Percentiles rank a stretch among this genome's conserved stretches.
Conservation (phyloP, 1,140 invertebrate genomes). For the Drosophila parabipectinata region DNA sequence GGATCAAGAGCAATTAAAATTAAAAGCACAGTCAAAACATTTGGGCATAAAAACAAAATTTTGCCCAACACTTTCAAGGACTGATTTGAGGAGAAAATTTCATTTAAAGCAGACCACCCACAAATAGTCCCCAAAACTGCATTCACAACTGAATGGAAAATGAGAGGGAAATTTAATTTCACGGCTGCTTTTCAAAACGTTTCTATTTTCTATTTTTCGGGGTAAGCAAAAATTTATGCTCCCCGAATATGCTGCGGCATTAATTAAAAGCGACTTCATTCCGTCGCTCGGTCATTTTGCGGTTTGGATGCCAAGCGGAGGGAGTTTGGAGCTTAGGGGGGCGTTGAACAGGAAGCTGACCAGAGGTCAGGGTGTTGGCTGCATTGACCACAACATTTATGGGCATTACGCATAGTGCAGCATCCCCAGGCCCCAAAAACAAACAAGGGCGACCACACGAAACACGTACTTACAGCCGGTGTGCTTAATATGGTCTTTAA, state of each 20-base stretch:
- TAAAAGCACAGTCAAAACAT: conserved; percentile 10
- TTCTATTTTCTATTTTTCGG: background rate
- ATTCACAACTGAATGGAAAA: conserved; percentile 10
- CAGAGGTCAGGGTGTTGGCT: conserved; percentile 7
- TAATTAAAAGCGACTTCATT: conserved; percentile 75
- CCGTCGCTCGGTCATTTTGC: conserved; percentile 51
- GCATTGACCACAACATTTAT: conserved; percentile 61
- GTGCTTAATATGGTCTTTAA: conserved; percentile 54
- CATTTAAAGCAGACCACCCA: conserved; percentile 8
- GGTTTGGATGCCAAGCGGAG: conserved; percentile 15
- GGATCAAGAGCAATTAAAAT: conserved; percentile 30
- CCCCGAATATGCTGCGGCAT: conserved; percentile 62
- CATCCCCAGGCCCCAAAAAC: conserved; percentile 3
- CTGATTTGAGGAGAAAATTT: conserved; percentile 10
- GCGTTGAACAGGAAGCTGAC: background rate
- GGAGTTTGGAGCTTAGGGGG: background rate
- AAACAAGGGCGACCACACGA: conserved; percentile 19
- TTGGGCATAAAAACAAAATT: conserved; percentile 1
- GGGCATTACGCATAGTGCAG: conserved; percentile 47
- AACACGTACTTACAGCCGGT: conserved; percentile 37
- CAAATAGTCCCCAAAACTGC: conserved; percentile 5
- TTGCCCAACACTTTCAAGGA: conserved; percentile 17
- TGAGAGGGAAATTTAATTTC: conserved; percentile 12
- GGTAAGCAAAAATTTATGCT: conserved; percentile 58
- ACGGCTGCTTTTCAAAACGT: background rate